These are phyloP conservation scores for Ctenopoma kingsleyae DNA, from an alignment of 2,797 vertebrate genomes.

Conservation along the genomic window DNA sequence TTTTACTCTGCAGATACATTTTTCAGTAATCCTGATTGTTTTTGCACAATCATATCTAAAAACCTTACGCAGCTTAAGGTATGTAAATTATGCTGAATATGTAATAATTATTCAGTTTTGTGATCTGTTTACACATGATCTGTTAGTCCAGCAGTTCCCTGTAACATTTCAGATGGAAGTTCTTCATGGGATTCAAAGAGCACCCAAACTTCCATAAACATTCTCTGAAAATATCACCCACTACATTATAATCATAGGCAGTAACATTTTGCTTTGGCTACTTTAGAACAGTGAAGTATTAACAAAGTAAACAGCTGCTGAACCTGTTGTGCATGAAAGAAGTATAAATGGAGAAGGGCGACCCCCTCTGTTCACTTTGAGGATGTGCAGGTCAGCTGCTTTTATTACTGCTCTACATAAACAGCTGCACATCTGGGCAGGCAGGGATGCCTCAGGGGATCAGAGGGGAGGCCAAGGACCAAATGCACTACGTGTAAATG, in stretches of 20 bases:
- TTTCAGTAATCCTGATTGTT: too few relatives aligned
- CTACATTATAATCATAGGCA: neutral
- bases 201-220: neutral
- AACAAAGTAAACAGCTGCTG: neutral
- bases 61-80: neutral
- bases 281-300: neutral
- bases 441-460: constrained; percentile 64
- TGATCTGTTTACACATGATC: neutral
- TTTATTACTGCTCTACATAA: constrained; percentile 64
- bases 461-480: constrained; percentile 65
- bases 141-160: neutral
- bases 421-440: constrained; percentile 80
- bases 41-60: neutral
- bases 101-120: neutral
- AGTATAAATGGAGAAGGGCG: constrained; percentile 28
- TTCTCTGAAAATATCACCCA: neutral
- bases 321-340: constrained; percentile 8
- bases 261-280: neutral
- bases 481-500: constrained; percentile 69
- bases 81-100: neutral
- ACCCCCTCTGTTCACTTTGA: constrained; percentile 49
- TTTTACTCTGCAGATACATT: neutral
- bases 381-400: constrained; percentile 57
- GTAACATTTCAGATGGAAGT: neutral
- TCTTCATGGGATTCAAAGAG: neutral